Conservation (phyloP, 2,888 invertebrate genomes). For the Stictocephala bisonia region DNA sequence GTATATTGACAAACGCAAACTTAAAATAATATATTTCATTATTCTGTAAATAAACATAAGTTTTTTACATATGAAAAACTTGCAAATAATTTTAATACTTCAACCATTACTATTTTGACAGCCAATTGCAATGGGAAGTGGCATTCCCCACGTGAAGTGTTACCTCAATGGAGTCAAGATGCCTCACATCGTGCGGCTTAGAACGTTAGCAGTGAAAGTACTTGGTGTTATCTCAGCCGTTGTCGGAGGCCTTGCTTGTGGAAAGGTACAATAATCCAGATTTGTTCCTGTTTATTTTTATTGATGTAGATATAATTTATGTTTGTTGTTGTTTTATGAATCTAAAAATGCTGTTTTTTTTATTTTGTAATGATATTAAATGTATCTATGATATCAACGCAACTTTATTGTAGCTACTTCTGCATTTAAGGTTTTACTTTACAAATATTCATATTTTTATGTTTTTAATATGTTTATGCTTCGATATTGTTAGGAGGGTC, state of each 20-base stretch:
- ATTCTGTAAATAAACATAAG: not conserved
- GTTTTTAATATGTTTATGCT: not conserved
- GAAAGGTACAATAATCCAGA: too few species aligned
- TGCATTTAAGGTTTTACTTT: not conserved
- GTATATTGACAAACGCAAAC: too few species aligned
- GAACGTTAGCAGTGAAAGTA: slow-evolving; percentile 91
- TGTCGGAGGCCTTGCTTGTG: slow-evolving; percentile 94
- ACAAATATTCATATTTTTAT: not conserved
- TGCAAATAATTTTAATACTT: slow-evolving; percentile 39
- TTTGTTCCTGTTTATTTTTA: too few species aligned
- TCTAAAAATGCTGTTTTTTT: too few species aligned
- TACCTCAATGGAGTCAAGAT: slow-evolving; percentile 97
- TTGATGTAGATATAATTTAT: too few species aligned
- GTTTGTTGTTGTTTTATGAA: too few species aligned
- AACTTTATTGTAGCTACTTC: not conserved
- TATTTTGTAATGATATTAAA: too few species aligned
- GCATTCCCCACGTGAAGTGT: slow-evolving; percentile 98
- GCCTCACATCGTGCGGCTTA: slow-evolving; percentile 91
- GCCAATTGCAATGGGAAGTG: slow-evolving; percentile 96
- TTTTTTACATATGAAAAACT: slow-evolving; percentile 15
- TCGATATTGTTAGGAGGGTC: slow-evolving; percentile 81
- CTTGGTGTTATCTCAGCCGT: slow-evolving; percentile 95
- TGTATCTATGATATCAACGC: too few species aligned
- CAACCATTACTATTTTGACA: slow-evolving; percentile 67
- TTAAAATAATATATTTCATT: too few species aligned